Evolutionary conservation across 2,888 invertebrate genomes (phyloP).

Genomic region (Ormyrus labotus): DNA sequence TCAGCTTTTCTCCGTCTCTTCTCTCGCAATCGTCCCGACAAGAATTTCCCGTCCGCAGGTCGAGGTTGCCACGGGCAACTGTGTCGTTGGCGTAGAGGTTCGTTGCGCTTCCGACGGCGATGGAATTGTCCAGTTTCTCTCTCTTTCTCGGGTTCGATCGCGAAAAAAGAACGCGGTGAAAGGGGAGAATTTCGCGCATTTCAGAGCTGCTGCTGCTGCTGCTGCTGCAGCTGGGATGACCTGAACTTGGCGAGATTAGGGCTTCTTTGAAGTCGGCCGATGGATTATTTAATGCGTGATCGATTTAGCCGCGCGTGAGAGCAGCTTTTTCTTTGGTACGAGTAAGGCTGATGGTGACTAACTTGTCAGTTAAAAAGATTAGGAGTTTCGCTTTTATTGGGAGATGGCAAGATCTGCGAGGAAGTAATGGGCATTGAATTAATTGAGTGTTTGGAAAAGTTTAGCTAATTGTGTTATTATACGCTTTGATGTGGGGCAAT

Average conservation of each 20-base stretch:
- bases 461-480: too few relatives aligned
- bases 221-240: slow-evolving; percentile 24
- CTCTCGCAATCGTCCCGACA: slow-evolving; percentile 65
- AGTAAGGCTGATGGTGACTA: too few relatives aligned
- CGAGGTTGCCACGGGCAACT: slow-evolving; percentile 75
- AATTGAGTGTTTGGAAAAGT: too few relatives aligned
- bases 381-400: too few relatives aligned
- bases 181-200: slow-evolving; percentile 61
- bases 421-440: too few relatives aligned
- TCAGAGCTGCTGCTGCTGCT: slow-evolving; percentile 59
- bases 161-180: slow-evolving; percentile 48
- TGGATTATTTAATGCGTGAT: slow-evolving; percentile 33
- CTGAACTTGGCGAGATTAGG: slow-evolving; percentile 33
- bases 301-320: slow-evolving; percentile 7
- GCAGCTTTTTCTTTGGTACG: background rate
- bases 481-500: background rate
- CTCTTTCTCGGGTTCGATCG: slow-evolving; percentile 36
- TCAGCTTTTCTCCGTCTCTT: slow-evolving; percentile 51
- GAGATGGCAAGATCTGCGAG: too few relatives aligned
- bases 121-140: slow-evolving; percentile 68
- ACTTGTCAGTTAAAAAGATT: too few relatives aligned
- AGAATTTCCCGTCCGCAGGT: slow-evolving; percentile 67
- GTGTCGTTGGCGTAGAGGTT: slow-evolving; percentile 63
- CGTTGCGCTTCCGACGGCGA: slow-evolving; percentile 64
- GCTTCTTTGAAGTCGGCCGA: slow-evolving; percentile 18